Base-by-base conservation (phyloP, 2,113 vertebrate genomes). In the Aptenodytes forsteri region DNA sequence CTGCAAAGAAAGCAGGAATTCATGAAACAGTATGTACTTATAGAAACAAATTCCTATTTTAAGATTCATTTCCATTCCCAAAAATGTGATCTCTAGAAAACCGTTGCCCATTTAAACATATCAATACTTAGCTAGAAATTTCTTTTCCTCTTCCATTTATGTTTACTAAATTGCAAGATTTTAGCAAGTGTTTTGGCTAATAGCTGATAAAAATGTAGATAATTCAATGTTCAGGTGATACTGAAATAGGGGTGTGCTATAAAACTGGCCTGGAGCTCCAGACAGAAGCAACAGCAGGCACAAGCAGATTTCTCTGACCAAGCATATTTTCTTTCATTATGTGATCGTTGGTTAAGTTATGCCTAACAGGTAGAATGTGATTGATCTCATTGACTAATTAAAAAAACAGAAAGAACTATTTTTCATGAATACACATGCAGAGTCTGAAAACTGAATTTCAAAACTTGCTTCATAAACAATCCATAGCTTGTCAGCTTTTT, bases 301-400 rank as follows among this genome's bases (percentile, higher is more conserved):
- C 30, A 76, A 82, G 59, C 40, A 91, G 71, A 93, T 76, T 93
- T 91, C 54, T 85, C 82, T 88, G 83, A 71, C 71, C 1, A 0
- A 93, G 59, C 56, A 92, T 84, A 70, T 95, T 84, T 90, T 59
- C 44, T 67, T 64, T 87, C 52, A 56, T 93, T 70, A 89, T 55
- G 50, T 77, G 77, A 72, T 47, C 7, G 15, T 73, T 96, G 89
- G 92, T 97, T 90, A 95, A 86, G 34, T 65, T 89, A 49, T 78
- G 49, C 77, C 72, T 91, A 84, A 79, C 50, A 93, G 78, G 58
- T 79, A 87, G 58, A 42, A 64, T 67, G 46, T 40, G 50, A 91
- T 29, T 85, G 88, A 86, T 75, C 64, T 49, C 23, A 62, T 4
- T 79, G 73, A 64, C 44, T 77, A 30, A 40, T 52, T 77, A 49